A percentile compares a stretch with the other conserved stretches of the same genome.
Evolutionary conservation across 2,888 invertebrate species (phyloP).

Genomic region (Coleophora deauratella): DNA sequence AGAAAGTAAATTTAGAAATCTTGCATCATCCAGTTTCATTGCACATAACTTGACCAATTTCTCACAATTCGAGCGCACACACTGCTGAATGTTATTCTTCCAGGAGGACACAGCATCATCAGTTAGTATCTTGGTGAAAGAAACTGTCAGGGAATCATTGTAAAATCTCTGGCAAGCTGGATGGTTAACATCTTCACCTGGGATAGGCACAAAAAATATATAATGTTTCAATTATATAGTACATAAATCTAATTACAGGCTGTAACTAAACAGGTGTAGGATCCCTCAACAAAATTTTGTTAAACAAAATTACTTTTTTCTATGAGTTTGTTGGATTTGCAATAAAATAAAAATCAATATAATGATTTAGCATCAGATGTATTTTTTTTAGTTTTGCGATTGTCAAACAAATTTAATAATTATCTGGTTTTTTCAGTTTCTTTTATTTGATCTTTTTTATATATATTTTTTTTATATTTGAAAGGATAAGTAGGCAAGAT

Average conservation of each 20-base stretch:
- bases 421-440: too few species aligned
- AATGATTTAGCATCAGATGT: background rate
- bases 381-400: background rate
- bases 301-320: too few species aligned
- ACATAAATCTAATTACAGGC: too few species aligned
- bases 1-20: conserved; percentile 91
- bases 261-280: too few species aligned
- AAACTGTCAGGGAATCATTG: conserved; percentile 93
- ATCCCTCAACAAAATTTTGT: too few species aligned
- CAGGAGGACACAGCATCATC: conserved; percentile 98
- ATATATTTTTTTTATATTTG: background rate
- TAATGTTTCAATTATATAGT: background rate
- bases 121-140: conserved; percentile 96
- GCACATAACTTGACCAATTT: conserved; percentile 94
- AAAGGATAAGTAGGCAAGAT: too few species aligned
- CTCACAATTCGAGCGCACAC: conserved; percentile 94
- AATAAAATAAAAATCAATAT: background rate
- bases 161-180: conserved; percentile 95
- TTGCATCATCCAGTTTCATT: conserved; percentile 94
- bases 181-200: conserved; percentile 90
- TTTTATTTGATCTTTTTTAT: background rate
- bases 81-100: conserved; percentile 97
- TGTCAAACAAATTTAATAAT: too few species aligned
- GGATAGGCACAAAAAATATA: conserved; percentile 15
- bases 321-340: background rate